phyloP scores from a whole-genome alignment of 2,113 vertebrate genomes.

The Eidolon helvum region DNA sequence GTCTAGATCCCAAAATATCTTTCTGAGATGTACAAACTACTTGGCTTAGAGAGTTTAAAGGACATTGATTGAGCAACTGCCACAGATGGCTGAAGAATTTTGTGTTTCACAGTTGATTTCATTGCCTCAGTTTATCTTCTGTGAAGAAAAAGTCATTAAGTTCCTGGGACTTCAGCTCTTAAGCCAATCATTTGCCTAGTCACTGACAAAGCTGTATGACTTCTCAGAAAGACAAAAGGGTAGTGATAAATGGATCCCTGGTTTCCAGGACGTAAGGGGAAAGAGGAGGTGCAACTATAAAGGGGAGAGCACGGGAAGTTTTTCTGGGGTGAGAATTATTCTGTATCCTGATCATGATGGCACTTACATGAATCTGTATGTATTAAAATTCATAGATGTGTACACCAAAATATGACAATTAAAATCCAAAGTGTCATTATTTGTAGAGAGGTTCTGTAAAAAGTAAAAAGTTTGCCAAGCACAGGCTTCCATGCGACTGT shows the following conservation, averaged over 20 bases:
- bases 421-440: background rate
- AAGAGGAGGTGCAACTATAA: background rate
- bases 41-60: background rate
- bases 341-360: background rate
- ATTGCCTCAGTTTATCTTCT: background rate
- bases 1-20: background rate
- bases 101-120: slow-evolving; percentile 6
- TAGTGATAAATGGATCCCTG: background rate
- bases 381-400: background rate
- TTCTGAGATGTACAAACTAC: background rate
- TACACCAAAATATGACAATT: background rate
- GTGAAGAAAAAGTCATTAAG: background rate
- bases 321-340: background rate
- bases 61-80: background rate
- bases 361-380: background rate
- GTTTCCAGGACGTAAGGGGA: background rate
- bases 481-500: slow-evolving; percentile 33
- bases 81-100: background rate
- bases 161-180: background rate
- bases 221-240: background rate
- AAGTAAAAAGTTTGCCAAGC: slow-evolving; percentile 75
- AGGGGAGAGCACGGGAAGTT: background rate
- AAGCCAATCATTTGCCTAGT: background rate
- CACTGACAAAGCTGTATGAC: background rate
- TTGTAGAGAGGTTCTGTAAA: background rate